Conservation (phyloP, 2,888 invertebrate genomes). For the Tryphoninae sp. region DNA sequence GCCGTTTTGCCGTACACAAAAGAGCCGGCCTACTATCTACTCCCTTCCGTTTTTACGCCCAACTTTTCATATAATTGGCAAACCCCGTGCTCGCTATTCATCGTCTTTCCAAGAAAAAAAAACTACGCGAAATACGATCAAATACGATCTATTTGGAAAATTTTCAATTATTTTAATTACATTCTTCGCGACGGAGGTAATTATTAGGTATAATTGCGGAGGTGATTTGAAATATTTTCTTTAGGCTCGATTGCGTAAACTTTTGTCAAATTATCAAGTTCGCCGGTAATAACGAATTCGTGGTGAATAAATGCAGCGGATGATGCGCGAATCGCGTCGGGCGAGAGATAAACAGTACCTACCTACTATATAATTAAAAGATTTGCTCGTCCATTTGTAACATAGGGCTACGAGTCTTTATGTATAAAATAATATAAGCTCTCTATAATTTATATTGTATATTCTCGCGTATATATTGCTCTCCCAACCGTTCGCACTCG, state of each 20-base stretch:
- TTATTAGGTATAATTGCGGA: too few species aligned
- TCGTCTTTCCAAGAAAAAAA: not conserved
- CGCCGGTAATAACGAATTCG: too few species aligned
- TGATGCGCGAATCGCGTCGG: too few species aligned
- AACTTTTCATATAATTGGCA: not conserved
- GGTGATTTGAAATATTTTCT: too few species aligned
- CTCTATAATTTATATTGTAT: conserved; percentile 38
- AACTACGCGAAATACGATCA: not conserved
- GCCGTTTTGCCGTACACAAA: conserved; percentile 30
- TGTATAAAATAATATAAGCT: conserved; percentile 29
- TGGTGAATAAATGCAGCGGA: too few species aligned
- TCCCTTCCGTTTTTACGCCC: conserved; percentile 20
- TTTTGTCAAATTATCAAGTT: too few species aligned
- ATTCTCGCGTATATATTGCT: conserved; percentile 28
- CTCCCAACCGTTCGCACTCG: conserved; percentile 28
- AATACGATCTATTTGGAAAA: too few species aligned
- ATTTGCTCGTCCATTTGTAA: not conserved
- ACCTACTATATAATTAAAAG: not conserved
- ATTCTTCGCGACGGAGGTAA: too few species aligned
- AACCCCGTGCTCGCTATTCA: not conserved
- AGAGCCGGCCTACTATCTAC: conserved; percentile 24
- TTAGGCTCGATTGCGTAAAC: too few species aligned
- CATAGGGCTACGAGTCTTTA: not conserved
- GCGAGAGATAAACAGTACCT: too few species aligned
- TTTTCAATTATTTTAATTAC: too few species aligned